Evolutionary conservation across 2,113 vertebrate species (phyloP), one percentile per base, ranked within the genome.

Genomic region (Myodes glareolus): DNA sequence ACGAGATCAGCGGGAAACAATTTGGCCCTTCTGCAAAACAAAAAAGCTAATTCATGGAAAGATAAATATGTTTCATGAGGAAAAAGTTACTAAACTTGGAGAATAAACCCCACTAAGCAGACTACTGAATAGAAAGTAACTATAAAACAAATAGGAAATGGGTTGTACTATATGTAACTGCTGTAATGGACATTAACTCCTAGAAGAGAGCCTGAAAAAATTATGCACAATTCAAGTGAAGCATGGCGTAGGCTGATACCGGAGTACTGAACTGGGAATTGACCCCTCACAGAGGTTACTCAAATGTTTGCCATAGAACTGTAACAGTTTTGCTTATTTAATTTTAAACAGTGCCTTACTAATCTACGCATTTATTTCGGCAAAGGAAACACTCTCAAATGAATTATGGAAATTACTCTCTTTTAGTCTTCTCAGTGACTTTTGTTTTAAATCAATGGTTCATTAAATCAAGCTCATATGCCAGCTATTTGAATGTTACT

Each of bases 291-390:
- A 42, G 81, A 94, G 97, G 96, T 98, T 98, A 98, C 92, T 98
- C 97, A 98, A 98, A 98, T 98, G 91, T 98, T 98, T 99, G 85
- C 94, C 95, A 97, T 97, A 96, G 97, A 97, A 93, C 85, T 93
- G 42, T 92, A 98, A 97, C 96, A 47, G 13, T 70, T 98, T 94
- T 98, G 88, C 82, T 98, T 97, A 97, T 94, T 98, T 91, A 94
- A 93, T 88, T 97, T 96, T 58, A 58, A 97, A 65, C 70, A 82
- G 81, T 89, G 94, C 67, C 68, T 97, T 73, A 76, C 91, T 90
- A 97, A 91, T 67, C 36, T 98, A 88, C 96, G 89, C 85, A 87
- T 91, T 94, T 78, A 88, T 29, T 94, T 97, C 47, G 78, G 85
- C 88, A 91, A 97, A 92, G 63, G 96, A 97, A 98, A 96, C 72